phyloP scores from a whole-genome alignment of 1,140 invertebrate genomes.

The Pectinophora gossypiella region DNA sequence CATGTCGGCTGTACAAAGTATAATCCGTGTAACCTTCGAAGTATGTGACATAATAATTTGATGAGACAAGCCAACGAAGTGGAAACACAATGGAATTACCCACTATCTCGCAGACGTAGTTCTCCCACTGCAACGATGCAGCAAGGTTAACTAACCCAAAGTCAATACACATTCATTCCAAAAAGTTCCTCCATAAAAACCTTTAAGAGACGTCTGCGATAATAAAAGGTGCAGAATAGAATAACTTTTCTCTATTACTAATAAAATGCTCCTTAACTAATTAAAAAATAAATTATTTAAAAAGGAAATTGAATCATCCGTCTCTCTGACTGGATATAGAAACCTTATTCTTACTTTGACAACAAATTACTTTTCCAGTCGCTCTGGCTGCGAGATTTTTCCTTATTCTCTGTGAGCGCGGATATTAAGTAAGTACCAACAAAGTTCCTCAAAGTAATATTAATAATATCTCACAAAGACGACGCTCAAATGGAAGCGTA shows the following conservation, averaged over 20 bases:
- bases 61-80: conserved; percentile 35
- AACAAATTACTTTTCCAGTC: background rate
- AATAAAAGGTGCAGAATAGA: too few relatives aligned
- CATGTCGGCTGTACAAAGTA: too few relatives aligned
- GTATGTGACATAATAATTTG: conserved; percentile 40
- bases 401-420: background rate
- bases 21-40: conserved; percentile 22
- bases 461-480: background rate
- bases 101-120: background rate
- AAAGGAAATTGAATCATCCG: too few relatives aligned
- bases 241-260: too few relatives aligned
- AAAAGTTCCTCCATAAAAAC: too few relatives aligned
- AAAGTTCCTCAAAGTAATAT: background rate
- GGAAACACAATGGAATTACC: conserved; percentile 42
- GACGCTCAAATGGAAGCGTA: background rate
- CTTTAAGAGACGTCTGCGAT: too few relatives aligned
- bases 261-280: too few relatives aligned
- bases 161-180: too few relatives aligned
- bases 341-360: background rate
- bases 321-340: too few relatives aligned
- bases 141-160: conserved; percentile 23
- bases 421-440: background rate
- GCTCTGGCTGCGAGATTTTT: background rate
- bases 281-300: too few relatives aligned
- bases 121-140: conserved; percentile 24